These are phyloP conservation scores for Shargacucullia verbasci DNA, from an alignment of 2,888 invertebrate species.

Conservation along the genomic window DNA sequence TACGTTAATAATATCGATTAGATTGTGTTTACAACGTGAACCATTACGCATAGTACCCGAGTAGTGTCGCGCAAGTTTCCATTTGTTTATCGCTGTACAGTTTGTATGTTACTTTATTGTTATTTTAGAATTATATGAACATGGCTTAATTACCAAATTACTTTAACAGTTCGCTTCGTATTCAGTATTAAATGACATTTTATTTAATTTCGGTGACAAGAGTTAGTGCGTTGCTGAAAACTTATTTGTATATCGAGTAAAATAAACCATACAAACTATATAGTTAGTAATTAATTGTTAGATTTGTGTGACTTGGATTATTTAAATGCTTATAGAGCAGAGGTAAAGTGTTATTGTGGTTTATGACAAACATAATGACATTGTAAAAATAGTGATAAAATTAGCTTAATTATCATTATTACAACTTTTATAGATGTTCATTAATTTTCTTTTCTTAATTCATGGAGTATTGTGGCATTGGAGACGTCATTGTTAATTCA, in stretches of 20 bases:
- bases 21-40: slow-evolving; percentile 72
- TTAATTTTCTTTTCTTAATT: slow-evolving; percentile 88
- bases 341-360: slow-evolving; percentile 88
- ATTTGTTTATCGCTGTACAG: slow-evolving; percentile 72
- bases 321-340: slow-evolving; percentile 88
- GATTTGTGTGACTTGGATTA: slow-evolving; percentile 89
- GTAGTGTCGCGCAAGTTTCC: slow-evolving; percentile 82
- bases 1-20: slow-evolving; percentile 76
- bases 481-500: slow-evolving; percentile 89
- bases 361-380: slow-evolving; percentile 89
- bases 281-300: slow-evolving; percentile 89
- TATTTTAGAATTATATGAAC: slow-evolving; percentile 73
- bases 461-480: slow-evolving; percentile 88
- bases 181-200: slow-evolving; percentile 86
- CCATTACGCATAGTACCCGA: slow-evolving; percentile 77
- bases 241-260: slow-evolving; percentile 88
- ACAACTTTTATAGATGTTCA: slow-evolving; percentile 89
- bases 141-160: slow-evolving; percentile 88
- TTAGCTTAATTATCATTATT: slow-evolving; percentile 89
- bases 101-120: slow-evolving; percentile 80
- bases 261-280: slow-evolving; percentile 86
- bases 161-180: slow-evolving; percentile 83
- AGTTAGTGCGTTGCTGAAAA: slow-evolving; percentile 76
- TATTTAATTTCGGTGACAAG: slow-evolving; percentile 74
- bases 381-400: slow-evolving; percentile 89